Percentiles rank a stretch among this genome's conserved stretches.
phyloP scores from a whole-genome alignment of 1,140 invertebrate species.

The Neuroterus valhalla region DNA sequence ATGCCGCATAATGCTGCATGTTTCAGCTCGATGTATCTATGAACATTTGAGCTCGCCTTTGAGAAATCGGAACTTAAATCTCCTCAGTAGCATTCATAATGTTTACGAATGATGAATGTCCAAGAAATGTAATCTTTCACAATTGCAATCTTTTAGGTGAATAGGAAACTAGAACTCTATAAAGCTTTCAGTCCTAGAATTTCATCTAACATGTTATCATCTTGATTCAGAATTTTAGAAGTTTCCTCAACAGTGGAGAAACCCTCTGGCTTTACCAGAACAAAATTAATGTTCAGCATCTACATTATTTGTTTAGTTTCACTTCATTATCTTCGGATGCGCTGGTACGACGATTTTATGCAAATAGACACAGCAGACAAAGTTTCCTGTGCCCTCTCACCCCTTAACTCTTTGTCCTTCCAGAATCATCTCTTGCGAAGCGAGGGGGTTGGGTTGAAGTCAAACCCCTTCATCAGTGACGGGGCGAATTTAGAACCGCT shows the following conservation, averaged over 20 bases:
- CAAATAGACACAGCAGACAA: constrained; percentile 64
- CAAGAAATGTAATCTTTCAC: neutral
- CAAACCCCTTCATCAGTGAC: constrained; percentile 17
- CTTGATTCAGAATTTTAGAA: neutral
- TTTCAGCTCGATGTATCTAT: constrained; percentile 36
- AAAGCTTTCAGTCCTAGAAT: no score
- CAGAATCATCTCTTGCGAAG: neutral
- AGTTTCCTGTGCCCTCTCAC: constrained; percentile 34
- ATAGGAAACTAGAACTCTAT: no score
- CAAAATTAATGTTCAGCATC: constrained; percentile 72
- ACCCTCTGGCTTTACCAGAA: constrained; percentile 49
- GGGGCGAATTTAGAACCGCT: constrained; percentile 47
- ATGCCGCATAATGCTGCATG: constrained; percentile 55
- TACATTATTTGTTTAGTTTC: constrained; percentile 73
- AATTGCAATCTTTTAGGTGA: neutral
- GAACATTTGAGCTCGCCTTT: constrained; percentile 11
- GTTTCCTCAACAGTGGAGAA: neutral
- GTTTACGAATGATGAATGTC: constrained; percentile 15
- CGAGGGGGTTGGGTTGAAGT: constrained; percentile 15
- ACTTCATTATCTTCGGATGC: constrained; percentile 71
- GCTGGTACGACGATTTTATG: constrained; percentile 70
- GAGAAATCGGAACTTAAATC: constrained; percentile 45
- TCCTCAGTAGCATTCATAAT: constrained; percentile 38
- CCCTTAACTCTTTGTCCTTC: neutral
- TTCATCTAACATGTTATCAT: no score